phyloP scores from a whole-genome alignment of 2,113 vertebrate genomes.

The Bettongia penicillata region DNA sequence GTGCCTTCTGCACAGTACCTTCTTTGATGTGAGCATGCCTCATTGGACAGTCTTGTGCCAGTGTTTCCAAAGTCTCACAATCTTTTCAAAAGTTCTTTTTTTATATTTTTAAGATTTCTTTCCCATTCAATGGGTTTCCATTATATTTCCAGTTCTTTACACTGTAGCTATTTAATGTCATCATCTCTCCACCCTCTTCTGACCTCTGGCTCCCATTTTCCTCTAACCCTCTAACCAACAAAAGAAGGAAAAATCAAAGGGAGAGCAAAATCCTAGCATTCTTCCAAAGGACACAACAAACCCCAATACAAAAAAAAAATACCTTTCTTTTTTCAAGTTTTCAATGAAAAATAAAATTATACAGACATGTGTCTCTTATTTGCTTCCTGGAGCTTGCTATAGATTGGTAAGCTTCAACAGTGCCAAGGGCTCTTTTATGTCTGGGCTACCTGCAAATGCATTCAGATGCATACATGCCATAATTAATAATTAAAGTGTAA shows the following conservation, averaged over 20 bases:
- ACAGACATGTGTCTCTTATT: not conserved
- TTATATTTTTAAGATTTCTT: not conserved
- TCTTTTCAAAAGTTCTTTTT: not conserved
- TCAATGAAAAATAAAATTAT: slow-evolving; percentile 16
- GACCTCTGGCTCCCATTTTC: not conserved
- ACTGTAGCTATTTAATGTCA: not conserved
- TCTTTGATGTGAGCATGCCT: not conserved
- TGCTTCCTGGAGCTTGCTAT: slow-evolving; percentile 2
- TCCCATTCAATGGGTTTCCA: not conserved
- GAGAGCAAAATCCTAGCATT: not conserved
- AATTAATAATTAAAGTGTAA: slow-evolving; percentile 12
- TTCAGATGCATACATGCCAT: not conserved
- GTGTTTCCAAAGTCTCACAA: too few species aligned
- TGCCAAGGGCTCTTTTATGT: slow-evolving; percentile 23
- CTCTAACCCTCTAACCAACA: not conserved
- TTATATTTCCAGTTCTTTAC: not conserved
- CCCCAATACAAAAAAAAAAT: not conserved
- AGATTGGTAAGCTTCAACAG: not conserved
- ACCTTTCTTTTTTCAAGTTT: not conserved
- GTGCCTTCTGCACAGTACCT: too few species aligned
- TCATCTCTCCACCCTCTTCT: not conserved
- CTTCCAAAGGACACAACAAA: slow-evolving; percentile 1
- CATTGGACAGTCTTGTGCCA: not conserved
- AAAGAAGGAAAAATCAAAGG: not conserved
- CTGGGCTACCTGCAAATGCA: not conserved